Percentiles rank a stretch among this genome's conserved stretches.
phyloP scores from a whole-genome alignment of 2,888 invertebrate species.

The Leptinotarsa peninsularis region DNA sequence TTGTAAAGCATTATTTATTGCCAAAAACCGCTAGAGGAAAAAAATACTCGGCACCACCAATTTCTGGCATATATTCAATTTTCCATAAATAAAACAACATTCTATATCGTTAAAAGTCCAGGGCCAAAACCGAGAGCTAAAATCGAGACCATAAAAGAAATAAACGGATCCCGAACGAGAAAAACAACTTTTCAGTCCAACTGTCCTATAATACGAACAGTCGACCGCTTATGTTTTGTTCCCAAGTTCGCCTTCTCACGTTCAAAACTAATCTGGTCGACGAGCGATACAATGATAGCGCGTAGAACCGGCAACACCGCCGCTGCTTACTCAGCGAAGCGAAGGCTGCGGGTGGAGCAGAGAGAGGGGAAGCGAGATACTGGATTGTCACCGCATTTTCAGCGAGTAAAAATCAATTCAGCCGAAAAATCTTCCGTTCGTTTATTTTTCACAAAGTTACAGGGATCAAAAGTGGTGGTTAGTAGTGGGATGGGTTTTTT shows the following conservation, averaged over 20 bases:
- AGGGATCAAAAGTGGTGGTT: conserved; percentile 30
- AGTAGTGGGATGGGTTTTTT: conserved; percentile 41
- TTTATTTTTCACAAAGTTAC: conserved; percentile 24
- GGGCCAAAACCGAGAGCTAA: conserved; percentile 26
- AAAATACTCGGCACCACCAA: background rate
- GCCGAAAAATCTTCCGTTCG: conserved; percentile 40
- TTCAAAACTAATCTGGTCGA: conserved; percentile 51
- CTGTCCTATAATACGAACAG: conserved; percentile 58
- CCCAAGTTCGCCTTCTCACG: conserved; percentile 49
- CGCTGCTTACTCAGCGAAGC: conserved; percentile 28
- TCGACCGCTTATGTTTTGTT: conserved; percentile 43
- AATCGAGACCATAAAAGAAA: conserved; percentile 39
- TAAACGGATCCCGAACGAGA: conserved; percentile 42
- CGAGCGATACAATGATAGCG: conserved; percentile 54
- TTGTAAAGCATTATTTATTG: too few species aligned
- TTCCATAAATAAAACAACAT: background rate
- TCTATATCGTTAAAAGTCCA: conserved; percentile 37
- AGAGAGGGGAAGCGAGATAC: conserved; percentile 53
- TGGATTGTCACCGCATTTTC: conserved; percentile 55
- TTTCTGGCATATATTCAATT: background rate
- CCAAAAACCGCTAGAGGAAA: too few species aligned
- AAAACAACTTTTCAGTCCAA: conserved; percentile 54
- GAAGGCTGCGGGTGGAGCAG: conserved; percentile 44
- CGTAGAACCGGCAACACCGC: conserved; percentile 57
- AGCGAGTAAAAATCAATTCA: conserved; percentile 51